Conservation (phyloP, 2,797 vertebrate genomes). For the Myotis vivesi region DNA sequence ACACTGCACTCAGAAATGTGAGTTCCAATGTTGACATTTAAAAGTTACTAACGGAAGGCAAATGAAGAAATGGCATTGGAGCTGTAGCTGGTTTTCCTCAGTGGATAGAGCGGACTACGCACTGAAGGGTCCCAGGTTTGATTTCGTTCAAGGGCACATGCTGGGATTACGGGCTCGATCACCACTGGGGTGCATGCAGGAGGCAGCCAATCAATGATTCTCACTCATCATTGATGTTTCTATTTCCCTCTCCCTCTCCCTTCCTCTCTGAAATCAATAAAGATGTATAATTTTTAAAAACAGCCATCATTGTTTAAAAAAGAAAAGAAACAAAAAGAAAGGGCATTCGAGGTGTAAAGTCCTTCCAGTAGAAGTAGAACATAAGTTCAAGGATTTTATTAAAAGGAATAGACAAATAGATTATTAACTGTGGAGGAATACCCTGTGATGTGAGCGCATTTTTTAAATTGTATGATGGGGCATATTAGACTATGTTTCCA, state of each 20-base stretch:
- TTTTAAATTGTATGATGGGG: not conserved
- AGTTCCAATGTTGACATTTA: not conserved
- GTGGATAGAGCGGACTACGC: too few relatives aligned
- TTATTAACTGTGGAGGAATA: not conserved
- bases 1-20: not conserved
- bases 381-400: not conserved
- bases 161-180: too few relatives aligned
- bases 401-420: not conserved
- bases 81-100: too few relatives aligned
- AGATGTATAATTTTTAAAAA: too few relatives aligned
- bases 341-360: not conserved
- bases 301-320: too few relatives aligned
- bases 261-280: too few relatives aligned
- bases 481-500: not conserved
- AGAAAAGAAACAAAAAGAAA: not conserved
- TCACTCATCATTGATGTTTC: too few relatives aligned
- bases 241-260: too few relatives aligned
- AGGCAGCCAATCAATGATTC: too few relatives aligned
- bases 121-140: too few relatives aligned
- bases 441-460: not conserved
- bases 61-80: not conserved
- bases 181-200: too few relatives aligned
- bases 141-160: too few relatives aligned
- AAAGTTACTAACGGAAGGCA: not conserved
- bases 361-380: not conserved